Base-by-base conservation (phyloP, 1,140 invertebrate genomes). In the Littorina saxatilis region DNA sequence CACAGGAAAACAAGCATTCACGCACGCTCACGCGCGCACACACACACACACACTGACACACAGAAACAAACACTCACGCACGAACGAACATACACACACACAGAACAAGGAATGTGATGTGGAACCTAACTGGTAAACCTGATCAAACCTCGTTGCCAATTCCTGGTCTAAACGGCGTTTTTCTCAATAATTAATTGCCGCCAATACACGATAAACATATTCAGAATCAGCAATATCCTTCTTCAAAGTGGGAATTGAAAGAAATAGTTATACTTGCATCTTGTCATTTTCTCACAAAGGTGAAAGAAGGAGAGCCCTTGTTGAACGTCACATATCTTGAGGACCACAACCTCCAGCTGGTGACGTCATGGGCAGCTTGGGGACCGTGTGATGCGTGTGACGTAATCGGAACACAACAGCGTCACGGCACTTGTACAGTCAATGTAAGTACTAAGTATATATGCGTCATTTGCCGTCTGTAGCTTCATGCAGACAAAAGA, bases 341-440 rank as follows among this genome's bases (percentile, higher is more conserved):
- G 7, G 47, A 81, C 55, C 52, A 83, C 87, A 87, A 91, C 55
- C 78, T 90, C 11, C 61, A 78, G 13, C 61, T 91, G 72, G 85
- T 79, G 50, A 88, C 90, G 85, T 23, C 70, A 52, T 95, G 95
- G 94, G 91, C 91, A 5, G 80, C 90, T 23, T 95, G 95, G 95
- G 94, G 94, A 20, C 82, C 91, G n/a, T 95, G 95, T 87, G 95
- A 94, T 77, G 89, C 83, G 23, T 95, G 95, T 85, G 92, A 92
- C 29, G 83, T 85, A 55, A 92, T 94, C 29, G 87, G 83, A 20
- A 17, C 80, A 20, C 77, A 73, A 39, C 15, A 61, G 15, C 83
- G 79, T 50, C 61, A 80, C 17, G 85, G 85, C 27, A 76, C 82
- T 32, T 88, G 87, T 52, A 81, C 76, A 3, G 82, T 86, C 52